phyloP scores from a whole-genome alignment of 2,888 invertebrate species.

The Mesorhabditis spiculigera region DNA sequence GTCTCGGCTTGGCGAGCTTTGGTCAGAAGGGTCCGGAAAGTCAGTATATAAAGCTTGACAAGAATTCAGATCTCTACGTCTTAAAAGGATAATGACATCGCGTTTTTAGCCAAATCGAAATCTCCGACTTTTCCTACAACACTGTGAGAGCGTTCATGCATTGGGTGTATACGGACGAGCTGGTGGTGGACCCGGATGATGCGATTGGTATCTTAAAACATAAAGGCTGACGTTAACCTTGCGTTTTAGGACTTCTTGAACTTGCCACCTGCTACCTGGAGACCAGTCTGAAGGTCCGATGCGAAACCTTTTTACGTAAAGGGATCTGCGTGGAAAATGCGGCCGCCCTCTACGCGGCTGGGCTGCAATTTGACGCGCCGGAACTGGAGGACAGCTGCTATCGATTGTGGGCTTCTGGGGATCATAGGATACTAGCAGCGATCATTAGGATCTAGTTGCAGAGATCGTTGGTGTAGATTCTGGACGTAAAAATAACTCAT shows the following conservation, averaged over 20 bases:
- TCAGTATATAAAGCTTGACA: conserved; percentile 55
- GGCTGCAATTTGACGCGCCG: conserved; percentile 65
- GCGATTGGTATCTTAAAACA: conserved; percentile 59
- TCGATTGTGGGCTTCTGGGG: conserved; percentile 61
- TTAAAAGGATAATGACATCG: not conserved
- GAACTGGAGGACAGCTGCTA: conserved; percentile 69
- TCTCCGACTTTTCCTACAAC: conserved; percentile 63
- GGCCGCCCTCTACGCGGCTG: conserved; percentile 67
- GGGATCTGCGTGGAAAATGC: conserved; percentile 67
- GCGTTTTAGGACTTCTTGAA: conserved; percentile 63
- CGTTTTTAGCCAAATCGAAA: conserved; percentile 59
- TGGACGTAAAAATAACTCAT: too few species aligned
- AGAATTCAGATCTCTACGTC: not conserved
- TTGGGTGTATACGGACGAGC: conserved; percentile 69
- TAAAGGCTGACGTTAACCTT: too few species aligned
- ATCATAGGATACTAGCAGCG: too few species aligned
- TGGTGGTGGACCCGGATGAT: conserved; percentile 67
- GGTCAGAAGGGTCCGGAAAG: conserved; percentile 67
- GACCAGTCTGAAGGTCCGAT: conserved; percentile 64
- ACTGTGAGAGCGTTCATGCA: conserved; percentile 68
- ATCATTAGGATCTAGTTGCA: too few species aligned
- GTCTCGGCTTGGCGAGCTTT: conserved; percentile 68
- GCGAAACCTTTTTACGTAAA: conserved; percentile 60
- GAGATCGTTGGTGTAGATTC: too few species aligned
- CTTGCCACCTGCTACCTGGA: conserved; percentile 69